phyloP scores from a whole-genome alignment of 2,888 invertebrate species.

The Adineta ricciae region DNA sequence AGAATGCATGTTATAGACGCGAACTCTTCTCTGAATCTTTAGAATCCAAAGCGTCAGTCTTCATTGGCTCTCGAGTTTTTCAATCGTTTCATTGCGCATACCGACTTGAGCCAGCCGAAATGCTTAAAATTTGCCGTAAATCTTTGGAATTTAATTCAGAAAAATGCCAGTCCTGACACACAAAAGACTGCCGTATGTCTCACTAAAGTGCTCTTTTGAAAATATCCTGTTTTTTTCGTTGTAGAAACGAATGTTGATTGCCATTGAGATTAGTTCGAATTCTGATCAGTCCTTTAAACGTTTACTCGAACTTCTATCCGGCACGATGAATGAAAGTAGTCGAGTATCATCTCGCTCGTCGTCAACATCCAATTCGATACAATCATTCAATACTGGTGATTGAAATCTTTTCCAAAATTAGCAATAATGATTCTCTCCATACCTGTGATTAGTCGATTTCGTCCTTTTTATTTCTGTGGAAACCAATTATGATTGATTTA shows the following conservation, averaged over 20 bases:
- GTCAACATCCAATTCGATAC: background rate
- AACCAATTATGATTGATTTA: background rate
- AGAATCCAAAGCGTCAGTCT: constrained; percentile 52
- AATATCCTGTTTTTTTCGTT: background rate
- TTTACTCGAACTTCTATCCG: background rate
- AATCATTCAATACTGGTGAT: background rate
- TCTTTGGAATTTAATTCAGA: constrained; percentile 70
- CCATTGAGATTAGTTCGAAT: background rate
- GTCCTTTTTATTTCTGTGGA: background rate
- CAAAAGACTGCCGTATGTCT: background rate
- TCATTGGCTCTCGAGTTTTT: constrained; percentile 61
- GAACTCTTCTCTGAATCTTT: too few relatives aligned
- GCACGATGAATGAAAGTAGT: background rate
- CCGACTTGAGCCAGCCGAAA: constrained; percentile 46
- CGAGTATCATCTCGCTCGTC: background rate
- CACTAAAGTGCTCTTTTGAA: too few relatives aligned
- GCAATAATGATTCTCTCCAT: background rate
- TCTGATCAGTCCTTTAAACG: background rate
- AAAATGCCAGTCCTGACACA: constrained; percentile 56
- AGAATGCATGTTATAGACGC: too few relatives aligned
- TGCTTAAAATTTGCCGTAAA: constrained; percentile 64
- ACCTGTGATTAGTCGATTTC: background rate
- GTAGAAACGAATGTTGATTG: background rate
- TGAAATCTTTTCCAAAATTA: background rate
- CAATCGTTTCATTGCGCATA: constrained; percentile 46